Conservation (phyloP, 2,888 invertebrate genomes). For the Heliconius aoede region DNA sequence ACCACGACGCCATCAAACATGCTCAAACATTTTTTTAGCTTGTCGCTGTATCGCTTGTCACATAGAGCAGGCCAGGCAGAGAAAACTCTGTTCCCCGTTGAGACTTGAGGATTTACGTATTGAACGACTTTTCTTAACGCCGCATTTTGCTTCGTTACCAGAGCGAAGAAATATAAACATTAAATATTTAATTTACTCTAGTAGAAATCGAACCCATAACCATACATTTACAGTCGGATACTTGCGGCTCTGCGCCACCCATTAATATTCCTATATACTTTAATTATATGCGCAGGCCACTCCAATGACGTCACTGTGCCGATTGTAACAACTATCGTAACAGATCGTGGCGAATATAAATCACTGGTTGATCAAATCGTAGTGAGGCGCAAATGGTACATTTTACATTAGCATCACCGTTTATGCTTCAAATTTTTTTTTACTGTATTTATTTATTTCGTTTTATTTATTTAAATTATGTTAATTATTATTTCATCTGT, state of each 20-base stretch:
- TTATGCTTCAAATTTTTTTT: background rate
- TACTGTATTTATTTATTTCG: background rate
- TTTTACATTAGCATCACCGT: slow-evolving; percentile 29
- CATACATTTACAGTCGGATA: no score
- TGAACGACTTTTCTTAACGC: no score
- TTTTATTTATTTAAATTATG: background rate
- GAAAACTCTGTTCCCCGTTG: no score
- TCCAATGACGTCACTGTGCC: slow-evolving; percentile 51
- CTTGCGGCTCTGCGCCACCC: no score
- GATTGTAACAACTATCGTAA: slow-evolving; percentile 53
- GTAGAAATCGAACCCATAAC: background rate
- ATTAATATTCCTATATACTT: background rate
- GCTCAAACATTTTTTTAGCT: no score
- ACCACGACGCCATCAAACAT: no score
- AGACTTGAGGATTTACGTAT: no score
- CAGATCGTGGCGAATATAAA: slow-evolving; percentile 52
- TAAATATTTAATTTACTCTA: background rate
- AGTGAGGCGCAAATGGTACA: slow-evolving; percentile 48
- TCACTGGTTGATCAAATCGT: slow-evolving; percentile 53
- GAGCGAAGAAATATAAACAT: background rate
- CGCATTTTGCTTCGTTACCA: no score
- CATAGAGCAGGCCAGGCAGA: no score
- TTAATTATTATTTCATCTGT: background rate
- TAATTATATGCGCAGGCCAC: slow-evolving; percentile 30
- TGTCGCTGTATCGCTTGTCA: no score